A percentile compares a stretch with the other conserved stretches of the same genome.
phyloP scores from a whole-genome alignment of 2,797 vertebrate species.

The Leuciscus waleckii region DNA sequence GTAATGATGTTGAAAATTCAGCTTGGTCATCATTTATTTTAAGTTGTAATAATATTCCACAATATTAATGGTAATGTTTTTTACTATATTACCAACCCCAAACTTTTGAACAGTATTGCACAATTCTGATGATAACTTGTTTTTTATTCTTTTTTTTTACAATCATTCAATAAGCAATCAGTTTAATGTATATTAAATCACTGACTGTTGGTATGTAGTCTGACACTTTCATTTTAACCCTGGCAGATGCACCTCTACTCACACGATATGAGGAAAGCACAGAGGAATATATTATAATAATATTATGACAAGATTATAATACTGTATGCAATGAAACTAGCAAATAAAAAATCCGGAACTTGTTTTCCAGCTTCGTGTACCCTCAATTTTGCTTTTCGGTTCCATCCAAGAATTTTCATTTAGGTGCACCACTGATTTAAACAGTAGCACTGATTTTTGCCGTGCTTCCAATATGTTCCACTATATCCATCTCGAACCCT shows the following conservation, averaged over 20 bases:
- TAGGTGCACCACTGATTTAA: background rate
- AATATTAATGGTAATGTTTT: constrained; percentile 1
- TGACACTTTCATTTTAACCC: background rate
- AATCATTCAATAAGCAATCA: background rate
- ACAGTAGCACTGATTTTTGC: background rate
- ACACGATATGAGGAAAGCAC: background rate
- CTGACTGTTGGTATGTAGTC: background rate
- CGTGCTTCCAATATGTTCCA: background rate
- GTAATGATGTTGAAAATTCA: background rate
- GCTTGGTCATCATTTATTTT: background rate
- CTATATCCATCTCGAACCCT: background rate
- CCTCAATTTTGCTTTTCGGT: background rate
- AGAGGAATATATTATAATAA: background rate
- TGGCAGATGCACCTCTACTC: background rate
- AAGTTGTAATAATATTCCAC: background rate
- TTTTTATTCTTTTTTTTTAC: background rate
- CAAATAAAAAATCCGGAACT: background rate
- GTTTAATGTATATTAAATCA: background rate
- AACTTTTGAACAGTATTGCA: background rate
- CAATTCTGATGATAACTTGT: background rate
- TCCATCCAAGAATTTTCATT: background rate
- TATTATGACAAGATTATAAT: background rate
- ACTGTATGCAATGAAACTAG: background rate
- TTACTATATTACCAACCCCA: background rate
- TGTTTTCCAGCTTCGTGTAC: background rate